These are phyloP conservation scores for Pipa parva DNA, from an alignment of 2,113 vertebrate species.

Conservation along the genomic window DNA sequence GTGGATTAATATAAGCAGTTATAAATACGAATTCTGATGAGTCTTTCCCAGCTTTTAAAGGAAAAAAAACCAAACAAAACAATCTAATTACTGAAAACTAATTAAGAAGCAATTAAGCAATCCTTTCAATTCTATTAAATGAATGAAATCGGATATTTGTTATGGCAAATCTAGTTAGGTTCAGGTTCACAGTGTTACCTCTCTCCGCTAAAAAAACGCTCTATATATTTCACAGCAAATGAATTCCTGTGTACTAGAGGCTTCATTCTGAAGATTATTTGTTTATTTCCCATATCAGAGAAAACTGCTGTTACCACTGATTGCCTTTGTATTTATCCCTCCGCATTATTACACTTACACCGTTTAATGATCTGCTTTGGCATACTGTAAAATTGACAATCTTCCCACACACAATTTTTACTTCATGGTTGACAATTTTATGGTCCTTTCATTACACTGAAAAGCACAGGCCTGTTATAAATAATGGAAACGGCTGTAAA, in stretches of 20 bases:
- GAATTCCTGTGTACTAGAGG: background rate
- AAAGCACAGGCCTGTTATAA: slow-evolving; percentile 60
- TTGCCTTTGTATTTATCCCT: slow-evolving; percentile 17
- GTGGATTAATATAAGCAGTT: too few relatives aligned
- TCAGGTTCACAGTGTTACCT: too few relatives aligned
- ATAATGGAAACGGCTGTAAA: slow-evolving; percentile 62
- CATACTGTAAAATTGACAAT: slow-evolving; percentile 42
- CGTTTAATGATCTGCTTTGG: slow-evolving; percentile 38
- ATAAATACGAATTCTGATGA: too few relatives aligned
- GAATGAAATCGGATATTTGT: too few relatives aligned
- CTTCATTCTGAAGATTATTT: background rate
- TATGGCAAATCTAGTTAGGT: too few relatives aligned
- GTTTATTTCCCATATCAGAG: slow-evolving; percentile 4
- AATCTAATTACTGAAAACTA: too few relatives aligned
- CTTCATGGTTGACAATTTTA: slow-evolving; percentile 63
- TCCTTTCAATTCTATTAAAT: too few relatives aligned
- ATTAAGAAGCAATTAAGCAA: too few relatives aligned
- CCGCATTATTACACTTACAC: slow-evolving; percentile 29
- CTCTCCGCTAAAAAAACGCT: too few relatives aligned
- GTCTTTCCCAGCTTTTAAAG: too few relatives aligned
- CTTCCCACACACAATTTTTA: slow-evolving; percentile 52
- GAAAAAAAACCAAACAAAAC: too few relatives aligned
- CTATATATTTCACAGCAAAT: too few relatives aligned
- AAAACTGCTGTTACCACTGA: background rate
- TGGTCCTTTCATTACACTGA: slow-evolving; percentile 59